Evolutionary conservation across 2,797 vertebrate genomes (phyloP).

Genomic region (Enteromius anoplus): DNA sequence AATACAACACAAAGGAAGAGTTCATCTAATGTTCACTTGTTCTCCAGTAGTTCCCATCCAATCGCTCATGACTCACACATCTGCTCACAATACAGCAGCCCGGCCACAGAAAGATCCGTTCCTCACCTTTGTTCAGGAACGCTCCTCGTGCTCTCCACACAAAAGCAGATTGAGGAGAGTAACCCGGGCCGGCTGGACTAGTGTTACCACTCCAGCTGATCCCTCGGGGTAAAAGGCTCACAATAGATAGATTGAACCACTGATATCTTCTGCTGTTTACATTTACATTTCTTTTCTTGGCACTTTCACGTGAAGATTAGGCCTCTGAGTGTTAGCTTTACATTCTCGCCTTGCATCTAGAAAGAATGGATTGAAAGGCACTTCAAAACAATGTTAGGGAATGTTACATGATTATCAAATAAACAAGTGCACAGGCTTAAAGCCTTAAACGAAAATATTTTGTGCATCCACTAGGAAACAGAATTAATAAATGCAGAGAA

Average conservation of each 20-base stretch:
- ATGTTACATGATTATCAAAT: not conserved
- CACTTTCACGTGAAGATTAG: not conserved
- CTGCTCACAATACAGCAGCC: conserved; percentile 14
- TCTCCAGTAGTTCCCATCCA: conserved; percentile 47
- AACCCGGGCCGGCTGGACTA: conserved; percentile 25
- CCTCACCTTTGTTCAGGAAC: conserved; percentile 44
- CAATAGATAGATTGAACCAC: conserved; percentile 25
- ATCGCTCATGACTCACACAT: conserved; percentile 44
- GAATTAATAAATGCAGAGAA: not conserved
- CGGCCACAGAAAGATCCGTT: conserved; percentile 29
- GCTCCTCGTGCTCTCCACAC: conserved; percentile 29
- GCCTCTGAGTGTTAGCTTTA: not conserved
- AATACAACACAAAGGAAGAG: conserved; percentile 33
- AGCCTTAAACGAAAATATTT: no score
- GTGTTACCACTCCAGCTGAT: conserved; percentile 20
- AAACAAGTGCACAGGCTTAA: not conserved
- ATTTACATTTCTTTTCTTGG: conserved; percentile 21
- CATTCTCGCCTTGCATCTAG: not conserved
- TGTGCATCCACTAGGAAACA: not conserved
- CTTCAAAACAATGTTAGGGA: no score
- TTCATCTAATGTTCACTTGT: conserved; percentile 30
- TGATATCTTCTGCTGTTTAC: conserved; percentile 18
- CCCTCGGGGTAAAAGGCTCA: not conserved
- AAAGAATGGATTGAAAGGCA: not conserved
- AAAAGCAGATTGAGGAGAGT: conserved; percentile 42